Evolutionary conservation across 2,113 vertebrate species (phyloP).

Genomic region (Vimba vimba): DNA sequence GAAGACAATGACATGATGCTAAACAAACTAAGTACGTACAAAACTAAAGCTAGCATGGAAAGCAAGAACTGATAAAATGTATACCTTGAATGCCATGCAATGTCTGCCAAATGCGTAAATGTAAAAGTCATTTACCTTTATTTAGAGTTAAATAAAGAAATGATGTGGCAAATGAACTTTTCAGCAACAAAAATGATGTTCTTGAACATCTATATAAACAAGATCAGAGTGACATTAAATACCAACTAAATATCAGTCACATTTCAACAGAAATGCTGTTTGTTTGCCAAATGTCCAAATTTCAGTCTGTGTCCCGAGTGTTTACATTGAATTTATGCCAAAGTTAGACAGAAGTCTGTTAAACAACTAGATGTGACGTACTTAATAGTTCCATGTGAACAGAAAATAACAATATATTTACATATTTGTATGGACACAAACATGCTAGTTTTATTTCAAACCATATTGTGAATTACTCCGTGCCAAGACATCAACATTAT

Average conservation of each 20-base stretch:
- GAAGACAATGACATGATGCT: no score
- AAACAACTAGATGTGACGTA: not conserved
- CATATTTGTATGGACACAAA: not conserved
- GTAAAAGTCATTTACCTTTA: not conserved
- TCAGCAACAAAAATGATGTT: not conserved
- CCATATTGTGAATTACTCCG: not conserved
- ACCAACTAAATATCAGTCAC: not conserved
- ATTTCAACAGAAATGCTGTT: not conserved
- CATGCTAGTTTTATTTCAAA: constrained; percentile 3
- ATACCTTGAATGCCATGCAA: no score
- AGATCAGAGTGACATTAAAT: not conserved
- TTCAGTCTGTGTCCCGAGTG: not conserved
- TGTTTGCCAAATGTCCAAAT: constrained; percentile 4
- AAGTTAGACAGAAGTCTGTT: not conserved
- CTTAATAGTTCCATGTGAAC: not conserved
- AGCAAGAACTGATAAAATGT: no score
- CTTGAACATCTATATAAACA: not conserved
- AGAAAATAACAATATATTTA: not conserved
- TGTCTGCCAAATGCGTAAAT: no score
- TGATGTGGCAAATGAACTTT: not conserved
- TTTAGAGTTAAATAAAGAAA: not conserved
- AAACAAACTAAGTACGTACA: no score
- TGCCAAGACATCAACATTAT: not conserved
- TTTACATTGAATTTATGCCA: constrained; percentile 3
- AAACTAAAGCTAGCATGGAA: no score